A percentile compares a stretch with the other conserved stretches of the same genome.
Conservation (phyloP, 2,888 invertebrate species). For the Hypercompe scribonia region DNA sequence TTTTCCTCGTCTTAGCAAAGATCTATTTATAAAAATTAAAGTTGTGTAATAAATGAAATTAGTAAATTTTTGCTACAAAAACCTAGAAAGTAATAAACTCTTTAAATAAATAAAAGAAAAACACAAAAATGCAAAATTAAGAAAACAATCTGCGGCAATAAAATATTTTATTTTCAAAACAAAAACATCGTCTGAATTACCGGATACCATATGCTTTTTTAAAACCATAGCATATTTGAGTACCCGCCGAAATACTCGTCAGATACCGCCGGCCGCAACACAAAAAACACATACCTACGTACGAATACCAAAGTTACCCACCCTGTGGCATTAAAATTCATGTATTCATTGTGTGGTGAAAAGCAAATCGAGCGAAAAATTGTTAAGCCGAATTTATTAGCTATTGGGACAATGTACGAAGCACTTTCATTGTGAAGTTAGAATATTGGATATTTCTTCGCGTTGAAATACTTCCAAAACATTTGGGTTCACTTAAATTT, state of each 20-base stretch:
- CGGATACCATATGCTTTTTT: neutral
- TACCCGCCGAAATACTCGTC: slow-evolving; percentile 11
- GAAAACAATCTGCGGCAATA: neutral
- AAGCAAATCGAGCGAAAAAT: slow-evolving; percentile 57
- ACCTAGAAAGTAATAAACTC: too few species aligned
- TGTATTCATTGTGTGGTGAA: slow-evolving; percentile 53
- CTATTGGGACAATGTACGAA: slow-evolving; percentile 24
- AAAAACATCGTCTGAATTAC: neutral
- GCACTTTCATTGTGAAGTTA: slow-evolving; percentile 29
- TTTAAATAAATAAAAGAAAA: neutral
- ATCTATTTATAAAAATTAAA: too few species aligned
- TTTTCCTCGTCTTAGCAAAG: too few species aligned
- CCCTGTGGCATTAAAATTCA: slow-evolving; percentile 52
- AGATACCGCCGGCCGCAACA: slow-evolving; percentile 1
- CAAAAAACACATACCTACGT: slow-evolving; percentile 18
- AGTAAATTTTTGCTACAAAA: too few species aligned
- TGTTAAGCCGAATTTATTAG: slow-evolving; percentile 55
- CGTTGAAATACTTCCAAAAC: slow-evolving; percentile 11
- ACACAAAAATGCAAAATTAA: slow-evolving; percentile 2
- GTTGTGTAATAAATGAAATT: too few species aligned
- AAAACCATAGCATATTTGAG: neutral
- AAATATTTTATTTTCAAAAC: neutral
- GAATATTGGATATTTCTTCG: slow-evolving; percentile 13
- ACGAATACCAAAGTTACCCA: slow-evolving; percentile 24
- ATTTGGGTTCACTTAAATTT: slow-evolving; percentile 12